Evolutionary conservation across 2,797 vertebrate species (phyloP), one percentile per base, ranked within the genome.

Genomic region (Loriculus beryllinus): DNA sequence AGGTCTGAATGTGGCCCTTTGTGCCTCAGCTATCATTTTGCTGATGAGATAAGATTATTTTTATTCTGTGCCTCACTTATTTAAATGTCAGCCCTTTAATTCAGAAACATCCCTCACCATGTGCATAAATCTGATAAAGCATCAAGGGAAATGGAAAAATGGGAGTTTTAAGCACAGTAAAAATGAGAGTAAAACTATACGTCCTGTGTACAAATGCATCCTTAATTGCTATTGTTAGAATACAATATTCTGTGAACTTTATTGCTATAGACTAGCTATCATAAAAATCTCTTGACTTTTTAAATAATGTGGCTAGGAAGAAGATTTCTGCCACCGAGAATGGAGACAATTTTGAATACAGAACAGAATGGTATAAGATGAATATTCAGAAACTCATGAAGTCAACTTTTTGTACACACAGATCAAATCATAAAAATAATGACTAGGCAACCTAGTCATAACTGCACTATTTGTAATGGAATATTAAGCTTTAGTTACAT

Each of bases 401-500:
- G 76, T 47, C 65, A 74, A 87, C 76, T 92, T 95, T 72, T 49
- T 77, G 79, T 49, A 26, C 47, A 35, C 75, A 52, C 64, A 91
- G 79, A 95, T 89, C 90, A 91, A 92, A 94, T 91, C 57, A 68
- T 92, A 12, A 48, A 93, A 91, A 91, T 93, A 78, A 77, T 56
- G 83, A 69, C 72, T 56, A 56, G 22, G n/a, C n/a, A 56, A 43
- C 60, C n/a, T 85, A 37, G 48, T 82, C 82, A 90, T 90, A 93
- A 87, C 88, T 76, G 52, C 77, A 70, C 76, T 96, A 82, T 96
- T 96, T 91, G 94, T 90, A 89, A 93, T 70, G 91, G 89, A 80
- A 70, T 96, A 95, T 96, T 97, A 95, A 95, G 91, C 49, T 93
- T 94, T 95, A 91, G 93, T 94, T 96, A 96, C 93, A 90, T 82